Evolutionary conservation across 2,888 invertebrate genomes (phyloP).

Genomic region (Eilema depressum): DNA sequence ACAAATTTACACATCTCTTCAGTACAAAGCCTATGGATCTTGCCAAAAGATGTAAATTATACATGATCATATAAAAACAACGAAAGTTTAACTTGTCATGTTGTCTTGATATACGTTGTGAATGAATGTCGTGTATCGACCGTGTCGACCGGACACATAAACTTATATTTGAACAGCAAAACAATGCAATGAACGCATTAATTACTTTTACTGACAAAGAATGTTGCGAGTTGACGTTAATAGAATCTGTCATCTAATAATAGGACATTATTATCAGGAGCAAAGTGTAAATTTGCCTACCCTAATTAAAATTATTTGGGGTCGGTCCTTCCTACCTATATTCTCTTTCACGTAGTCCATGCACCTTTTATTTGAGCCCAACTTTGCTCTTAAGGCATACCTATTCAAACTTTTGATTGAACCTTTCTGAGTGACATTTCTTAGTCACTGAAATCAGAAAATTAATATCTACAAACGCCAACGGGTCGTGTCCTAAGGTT

Average conservation of each 20-base stretch:
- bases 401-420: neutral
- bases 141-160: conserved; percentile 28
- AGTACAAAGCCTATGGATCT: neutral
- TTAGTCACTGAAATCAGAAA: neutral
- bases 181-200: neutral
- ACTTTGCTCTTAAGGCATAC: neutral
- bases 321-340: neutral
- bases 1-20: neutral
- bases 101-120: conserved; percentile 20
- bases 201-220: conserved; percentile 6
- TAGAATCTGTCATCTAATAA: neutral
- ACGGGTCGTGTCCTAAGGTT: neutral
- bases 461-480: neutral
- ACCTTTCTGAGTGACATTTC: neutral
- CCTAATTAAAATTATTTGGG: neutral
- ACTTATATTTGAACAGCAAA: conserved; percentile 15
- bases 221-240: neutral
- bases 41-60: conserved; percentile 29
- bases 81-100: conserved; percentile 14
- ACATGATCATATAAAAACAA: conserved; percentile 16
- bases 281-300: neutral
- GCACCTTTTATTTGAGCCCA: neutral
- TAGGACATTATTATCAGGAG: neutral
- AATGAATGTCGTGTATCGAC: conserved; percentile 28
- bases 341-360: neutral